These are phyloP conservation scores for Spheniscus humboldti DNA, from an alignment of 2,797 vertebrate species.

Conservation along the genomic window DNA sequence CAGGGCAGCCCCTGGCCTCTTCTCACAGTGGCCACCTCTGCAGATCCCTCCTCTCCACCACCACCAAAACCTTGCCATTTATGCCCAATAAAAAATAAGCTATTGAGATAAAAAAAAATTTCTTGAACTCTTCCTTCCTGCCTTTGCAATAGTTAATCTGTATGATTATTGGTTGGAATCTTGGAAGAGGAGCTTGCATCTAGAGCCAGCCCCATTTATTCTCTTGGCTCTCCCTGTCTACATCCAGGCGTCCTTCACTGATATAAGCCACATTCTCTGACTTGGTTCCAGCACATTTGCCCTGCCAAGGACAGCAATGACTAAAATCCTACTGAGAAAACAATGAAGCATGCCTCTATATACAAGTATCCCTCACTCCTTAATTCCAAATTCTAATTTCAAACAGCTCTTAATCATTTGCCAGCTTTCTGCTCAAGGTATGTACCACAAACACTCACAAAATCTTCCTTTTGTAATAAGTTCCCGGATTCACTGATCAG, in stretches of 20 bases:
- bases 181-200: not conserved
- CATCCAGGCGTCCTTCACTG: not conserved
- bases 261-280: not conserved
- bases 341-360: not conserved
- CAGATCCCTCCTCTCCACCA: not conserved
- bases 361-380: not conserved
- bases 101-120: not conserved
- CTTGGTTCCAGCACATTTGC: not conserved
- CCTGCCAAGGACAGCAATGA: not conserved
- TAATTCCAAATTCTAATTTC: not conserved
- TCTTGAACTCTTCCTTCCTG: not conserved
- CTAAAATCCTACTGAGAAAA: not conserved
- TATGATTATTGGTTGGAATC: not conserved
- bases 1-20: not conserved
- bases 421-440: not conserved
- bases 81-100: not conserved
- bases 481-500: not conserved
- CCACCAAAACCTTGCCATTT: not conserved
- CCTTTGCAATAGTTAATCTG: not conserved
- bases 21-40: not conserved
- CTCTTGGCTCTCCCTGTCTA: not conserved
- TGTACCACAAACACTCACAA: not conserved
- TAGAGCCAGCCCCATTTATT: not conserved
- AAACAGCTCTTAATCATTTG: not conserved
- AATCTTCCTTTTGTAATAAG: not conserved